A percentile compares a stretch with the other conserved stretches of the same genome.
Evolutionary conservation across 2,113 vertebrate species (phyloP).

Genomic region (Theristicus caerulescens): DNA sequence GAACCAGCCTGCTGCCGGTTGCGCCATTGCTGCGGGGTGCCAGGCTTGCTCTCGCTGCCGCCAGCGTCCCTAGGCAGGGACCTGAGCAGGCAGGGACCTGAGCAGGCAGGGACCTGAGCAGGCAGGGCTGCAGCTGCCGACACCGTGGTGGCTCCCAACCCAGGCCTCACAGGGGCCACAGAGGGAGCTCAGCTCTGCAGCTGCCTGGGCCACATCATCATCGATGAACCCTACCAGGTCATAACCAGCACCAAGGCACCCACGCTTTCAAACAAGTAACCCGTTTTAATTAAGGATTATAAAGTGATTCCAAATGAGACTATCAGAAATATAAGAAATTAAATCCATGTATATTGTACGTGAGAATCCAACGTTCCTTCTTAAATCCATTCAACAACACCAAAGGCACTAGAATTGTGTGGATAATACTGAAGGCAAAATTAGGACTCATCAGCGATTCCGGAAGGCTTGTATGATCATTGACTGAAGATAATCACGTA

Average conservation of each 20-base stretch:
- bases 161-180: neutral
- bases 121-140: accelerated
- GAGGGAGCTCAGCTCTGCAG: neutral
- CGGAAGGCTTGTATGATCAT: neutral
- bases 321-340: neutral
- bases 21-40: neutral
- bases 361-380: neutral
- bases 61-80: neutral
- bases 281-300: neutral
- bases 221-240: neutral
- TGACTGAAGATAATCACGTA: neutral
- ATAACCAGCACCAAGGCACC: neutral
- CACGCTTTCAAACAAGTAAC: neutral
- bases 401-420: neutral
- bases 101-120: accelerated
- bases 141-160: neutral
- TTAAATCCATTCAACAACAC: neutral
- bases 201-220: neutral
- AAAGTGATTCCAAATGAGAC: neutral
- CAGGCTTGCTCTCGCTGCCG: neutral
- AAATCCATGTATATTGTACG: neutral
- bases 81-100: accelerated
- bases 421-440: neutral
- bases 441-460: neutral
- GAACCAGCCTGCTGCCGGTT: neutral